These are phyloP conservation scores for Macquaria ambigua DNA, from an alignment of 2,113 vertebrate genomes.

Conservation along the genomic window DNA sequence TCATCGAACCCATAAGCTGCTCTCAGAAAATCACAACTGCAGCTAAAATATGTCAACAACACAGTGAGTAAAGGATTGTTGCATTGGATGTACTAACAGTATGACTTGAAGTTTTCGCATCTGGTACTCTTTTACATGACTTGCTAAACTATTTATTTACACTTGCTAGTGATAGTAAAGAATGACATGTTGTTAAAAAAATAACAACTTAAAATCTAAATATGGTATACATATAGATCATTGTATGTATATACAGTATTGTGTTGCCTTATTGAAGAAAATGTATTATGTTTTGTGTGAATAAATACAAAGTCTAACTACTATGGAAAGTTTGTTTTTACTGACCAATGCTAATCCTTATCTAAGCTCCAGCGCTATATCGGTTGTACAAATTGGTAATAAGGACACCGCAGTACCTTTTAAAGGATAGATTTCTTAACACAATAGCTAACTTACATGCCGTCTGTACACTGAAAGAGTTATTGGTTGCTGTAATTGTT, in stretches of 20 bases:
- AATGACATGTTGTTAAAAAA: constrained; percentile 76
- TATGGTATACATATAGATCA: constrained; percentile 76
- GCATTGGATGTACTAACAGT: constrained; percentile 64
- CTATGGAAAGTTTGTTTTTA: constrained; percentile 28
- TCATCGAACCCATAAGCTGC: constrained; percentile 26
- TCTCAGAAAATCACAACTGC: constrained; percentile 20
- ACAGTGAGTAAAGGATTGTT: constrained; percentile 38
- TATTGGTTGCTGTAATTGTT: not conserved
- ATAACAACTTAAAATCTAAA: constrained; percentile 68
- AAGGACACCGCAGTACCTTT: not conserved
- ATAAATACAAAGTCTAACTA: constrained; percentile 82
- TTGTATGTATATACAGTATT: constrained; percentile 84
- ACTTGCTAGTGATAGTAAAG: constrained; percentile 72
- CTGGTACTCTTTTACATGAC: constrained; percentile 75
- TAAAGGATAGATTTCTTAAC: not conserved
- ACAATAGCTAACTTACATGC: not conserved
- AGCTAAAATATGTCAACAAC: constrained; percentile 39
- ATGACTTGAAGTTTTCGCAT: constrained; percentile 65
- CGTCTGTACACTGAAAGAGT: not conserved
- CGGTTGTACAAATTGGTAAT: too few species aligned
- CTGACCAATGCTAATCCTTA: not conserved
- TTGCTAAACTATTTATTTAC: constrained; percentile 77
- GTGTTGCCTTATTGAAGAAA: constrained; percentile 83
- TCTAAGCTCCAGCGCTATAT: too few species aligned
- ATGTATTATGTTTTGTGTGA: constrained; percentile 84